Percentiles rank a stretch among this genome's conserved stretches.
Evolutionary conservation across 2,113 vertebrate genomes (phyloP).

Genomic region (Chionis minor): DNA sequence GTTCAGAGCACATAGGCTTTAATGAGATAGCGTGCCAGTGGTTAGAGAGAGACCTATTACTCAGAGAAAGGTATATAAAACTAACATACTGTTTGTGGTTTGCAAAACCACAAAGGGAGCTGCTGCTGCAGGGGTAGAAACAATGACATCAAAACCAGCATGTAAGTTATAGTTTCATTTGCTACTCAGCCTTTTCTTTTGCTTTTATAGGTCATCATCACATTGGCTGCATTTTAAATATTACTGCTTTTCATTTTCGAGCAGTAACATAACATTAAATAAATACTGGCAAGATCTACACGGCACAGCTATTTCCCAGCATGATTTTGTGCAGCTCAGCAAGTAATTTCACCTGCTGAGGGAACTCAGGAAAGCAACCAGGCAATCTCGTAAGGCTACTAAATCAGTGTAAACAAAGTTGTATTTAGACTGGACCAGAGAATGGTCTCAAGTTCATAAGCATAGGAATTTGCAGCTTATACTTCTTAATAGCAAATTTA

Average conservation of each 20-base stretch:
- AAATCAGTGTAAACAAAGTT: constrained; percentile 37
- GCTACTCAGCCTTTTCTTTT: not conserved
- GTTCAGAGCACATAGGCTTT: not conserved
- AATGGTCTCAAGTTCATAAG: not conserved
- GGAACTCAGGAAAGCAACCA: constrained; percentile 21
- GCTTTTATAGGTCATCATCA: constrained; percentile 41
- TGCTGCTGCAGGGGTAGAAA: not conserved
- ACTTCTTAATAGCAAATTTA: not conserved
- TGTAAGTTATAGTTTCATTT: constrained; percentile 24
- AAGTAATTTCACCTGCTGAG: constrained; percentile 44
- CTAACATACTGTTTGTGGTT: not conserved
- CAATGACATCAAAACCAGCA: not conserved
- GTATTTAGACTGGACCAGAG: constrained; percentile 8
- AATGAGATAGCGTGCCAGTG: not conserved
- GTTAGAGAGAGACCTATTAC: not conserved
- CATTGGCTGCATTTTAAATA: constrained; percentile 28
- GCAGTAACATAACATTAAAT: constrained; percentile 43
- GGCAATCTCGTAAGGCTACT: constrained; percentile 17
- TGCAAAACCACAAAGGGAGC: not conserved
- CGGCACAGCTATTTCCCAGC: constrained; percentile 13
- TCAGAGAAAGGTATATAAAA: not conserved
- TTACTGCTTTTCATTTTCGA: constrained; percentile 25
- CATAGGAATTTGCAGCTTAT: constrained; percentile 15
- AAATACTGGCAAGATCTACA: constrained; percentile 17
- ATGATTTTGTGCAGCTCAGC: constrained; percentile 20